Evolutionary conservation across 2,113 vertebrate genomes (phyloP).

Genomic region (Anhinga anhinga): DNA sequence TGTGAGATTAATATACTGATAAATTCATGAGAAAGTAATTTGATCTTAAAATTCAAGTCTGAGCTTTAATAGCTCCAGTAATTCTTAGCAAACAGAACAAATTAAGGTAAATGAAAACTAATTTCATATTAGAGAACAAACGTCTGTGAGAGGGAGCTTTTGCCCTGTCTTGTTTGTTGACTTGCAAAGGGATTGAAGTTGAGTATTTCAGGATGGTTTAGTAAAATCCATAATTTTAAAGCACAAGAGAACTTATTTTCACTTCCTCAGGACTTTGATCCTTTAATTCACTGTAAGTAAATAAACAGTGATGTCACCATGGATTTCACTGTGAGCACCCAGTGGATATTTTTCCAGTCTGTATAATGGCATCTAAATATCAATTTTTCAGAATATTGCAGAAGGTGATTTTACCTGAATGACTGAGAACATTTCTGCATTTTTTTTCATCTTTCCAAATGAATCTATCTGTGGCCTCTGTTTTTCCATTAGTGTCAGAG

Average conservation of each 20-base stretch:
- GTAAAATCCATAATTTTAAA: conserved; percentile 15
- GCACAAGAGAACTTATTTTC: not conserved
- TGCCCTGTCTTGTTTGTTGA: not conserved
- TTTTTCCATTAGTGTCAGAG: not conserved
- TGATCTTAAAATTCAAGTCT: conserved; percentile 25
- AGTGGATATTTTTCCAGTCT: not conserved
- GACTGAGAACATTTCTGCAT: not conserved
- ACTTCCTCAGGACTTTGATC: not conserved
- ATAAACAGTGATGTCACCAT: not conserved
- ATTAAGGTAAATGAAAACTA: conserved; percentile 36
- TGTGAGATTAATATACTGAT: not conserved
- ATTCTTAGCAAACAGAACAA: conserved; percentile 39
- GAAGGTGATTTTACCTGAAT: not conserved
- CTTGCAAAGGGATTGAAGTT: not conserved
- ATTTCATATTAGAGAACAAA: conserved; percentile 10
- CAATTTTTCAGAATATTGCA: not conserved
- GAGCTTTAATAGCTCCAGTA: not conserved
- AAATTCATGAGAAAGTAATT: not conserved
- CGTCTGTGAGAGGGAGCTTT: not conserved
- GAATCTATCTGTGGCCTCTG: not conserved
- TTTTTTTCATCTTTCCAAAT: not conserved
- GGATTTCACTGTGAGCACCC: not conserved
- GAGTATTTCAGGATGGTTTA: not conserved
- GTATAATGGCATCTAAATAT: not conserved
- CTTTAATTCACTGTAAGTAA: not conserved